These are phyloP conservation scores for Vanessa atalanta DNA, from an alignment of 1,140 invertebrate species.

Conservation along the genomic window DNA sequence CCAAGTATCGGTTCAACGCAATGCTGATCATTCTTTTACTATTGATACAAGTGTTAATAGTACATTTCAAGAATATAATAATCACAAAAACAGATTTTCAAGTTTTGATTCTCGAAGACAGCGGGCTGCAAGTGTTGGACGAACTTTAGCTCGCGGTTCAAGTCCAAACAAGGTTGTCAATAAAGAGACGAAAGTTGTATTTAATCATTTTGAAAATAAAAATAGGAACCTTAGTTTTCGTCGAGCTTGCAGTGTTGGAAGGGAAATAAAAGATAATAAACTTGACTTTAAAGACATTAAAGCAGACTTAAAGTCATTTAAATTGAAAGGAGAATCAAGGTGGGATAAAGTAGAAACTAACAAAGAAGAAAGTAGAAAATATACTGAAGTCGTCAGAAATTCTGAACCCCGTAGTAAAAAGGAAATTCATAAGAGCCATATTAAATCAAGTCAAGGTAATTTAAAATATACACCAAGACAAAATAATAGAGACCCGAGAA, in stretches of 20 bases:
- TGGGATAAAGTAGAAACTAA: conserved; percentile 20
- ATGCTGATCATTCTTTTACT: conserved; percentile 54
- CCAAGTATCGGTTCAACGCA: conserved; percentile 47
- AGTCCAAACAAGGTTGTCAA: conserved; percentile 1
- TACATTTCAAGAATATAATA: conserved; percentile 54
- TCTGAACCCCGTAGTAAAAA: conserved; percentile 29
- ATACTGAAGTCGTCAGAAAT: conserved; percentile 12
- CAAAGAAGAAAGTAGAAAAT: not conserved
- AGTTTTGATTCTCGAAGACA: conserved; percentile 58
- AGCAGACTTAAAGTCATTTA: conserved; percentile 61
- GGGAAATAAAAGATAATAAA: conserved; percentile 45
- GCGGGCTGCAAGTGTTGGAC: conserved; percentile 65
- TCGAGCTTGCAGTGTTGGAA: conserved; percentile 67
- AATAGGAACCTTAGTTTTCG: conserved; percentile 32
- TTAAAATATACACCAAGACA: conserved; percentile 45
- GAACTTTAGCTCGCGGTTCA: conserved; percentile 43
- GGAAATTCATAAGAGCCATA: conserved; percentile 33
- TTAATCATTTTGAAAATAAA: conserved; percentile 23
- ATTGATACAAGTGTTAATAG: conserved; percentile 65
- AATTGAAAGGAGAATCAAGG: conserved; percentile 39
- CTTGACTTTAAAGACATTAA: conserved; percentile 62
- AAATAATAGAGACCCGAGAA: conserved; percentile 51
- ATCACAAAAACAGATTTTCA: not conserved
- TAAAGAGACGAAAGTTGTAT: conserved; percentile 19
- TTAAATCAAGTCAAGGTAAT: not conserved